Evolutionary conservation across 2,888 invertebrate species (phyloP), one percentile per base, ranked within the genome.

Genomic region (Brenthis hecate): DNA sequence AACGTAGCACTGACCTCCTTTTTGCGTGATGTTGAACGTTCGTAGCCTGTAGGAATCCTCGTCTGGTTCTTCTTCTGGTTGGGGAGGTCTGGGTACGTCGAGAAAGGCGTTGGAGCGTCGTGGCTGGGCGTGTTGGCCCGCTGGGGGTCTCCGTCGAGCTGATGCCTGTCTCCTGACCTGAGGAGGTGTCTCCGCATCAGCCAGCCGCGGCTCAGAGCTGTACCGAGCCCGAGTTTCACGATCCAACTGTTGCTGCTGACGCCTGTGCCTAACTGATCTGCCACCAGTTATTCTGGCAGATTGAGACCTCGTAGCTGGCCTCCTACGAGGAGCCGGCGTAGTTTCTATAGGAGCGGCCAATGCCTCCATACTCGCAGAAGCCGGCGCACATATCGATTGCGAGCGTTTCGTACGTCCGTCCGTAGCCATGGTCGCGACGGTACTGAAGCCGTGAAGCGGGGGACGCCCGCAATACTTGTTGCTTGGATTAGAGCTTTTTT

Each of bases 1-100:
- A 81, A 85, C 91, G 75, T 82, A 85, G 86, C 87, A 92, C 91
- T 91, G 89, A 95, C 94, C 94, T 95, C 97, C 97, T 95, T 98
- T 98, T 80, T 96, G 95, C 79, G 98, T 97, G 91, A 96, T 96
- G 91, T 97, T 97, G 94, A 99, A 99, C 77, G 98, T 97, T 80
- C 99, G 94, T 80, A 99, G 95, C 75, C 98, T 94, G 91, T 98
- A 98, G 73, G 96, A 96, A 88, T 98, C 97, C 81, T 97, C 97
- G 80, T 97, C 97, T 65, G 96, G 96, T 73, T 95, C 94, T 36
- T 94, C 93, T 55, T 94, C 93, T 1, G 88, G 83, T 65, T 89
- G 91, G 66, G 84, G 75, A 54, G 78, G 78, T 71, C 83, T 82
- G 0, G 96, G 96, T 32, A 96, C 96, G 81, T 96, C 96, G 72